Evolutionary conservation across 2,888 invertebrate species (phyloP), one percentile per base, ranked within the genome.

Genomic region (Drosophila austrosaltans): DNA sequence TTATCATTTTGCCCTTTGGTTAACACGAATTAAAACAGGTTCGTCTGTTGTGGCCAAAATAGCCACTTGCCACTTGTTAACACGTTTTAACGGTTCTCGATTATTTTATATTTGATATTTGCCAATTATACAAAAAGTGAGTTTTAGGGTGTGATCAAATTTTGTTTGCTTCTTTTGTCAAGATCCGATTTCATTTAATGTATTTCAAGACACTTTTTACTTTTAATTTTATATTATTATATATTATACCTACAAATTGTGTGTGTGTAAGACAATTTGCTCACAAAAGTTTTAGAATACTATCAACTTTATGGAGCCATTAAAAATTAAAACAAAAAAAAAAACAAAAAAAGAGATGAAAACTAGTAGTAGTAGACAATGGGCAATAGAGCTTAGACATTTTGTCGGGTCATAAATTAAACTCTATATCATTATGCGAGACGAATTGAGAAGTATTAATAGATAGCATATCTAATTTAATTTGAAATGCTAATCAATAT

Each of bases 11-110:
- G 25, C 57, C 59, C 28, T 58, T 70, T 58, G 42, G 61, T 36
- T 36, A 36, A 36, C 36, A 36, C 32, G 32, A 54, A 56, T 39
- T 53, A 10, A 22, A 48, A 48, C 48, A 48, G 42, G 60, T 66
- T 74, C 62, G 67, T 40, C 62, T 72, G 59, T 72, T 66, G 57
- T 30, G 10, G 12, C 16, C 20, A 66, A 72, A 72, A 73, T 2
- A 63, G 74, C 74, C 53, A n/a, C 7, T 62, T 39, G 25, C 25
- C 62, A 53, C 48, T 53, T 53, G 68, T 16, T 59, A 72, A 74
- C 68, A 63, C 59, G 72, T 72, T 74, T 72, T 59, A 72, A 74
- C 72, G 68, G 74, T 48, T 68, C 66, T 72, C 53, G 61, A 39
- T 72, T 67, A 62, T 67, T 68, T 59, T 42, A 20, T 72, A 67